phyloP scores from a whole-genome alignment of 2,888 invertebrate genomes.

The Metellina segmentata region DNA sequence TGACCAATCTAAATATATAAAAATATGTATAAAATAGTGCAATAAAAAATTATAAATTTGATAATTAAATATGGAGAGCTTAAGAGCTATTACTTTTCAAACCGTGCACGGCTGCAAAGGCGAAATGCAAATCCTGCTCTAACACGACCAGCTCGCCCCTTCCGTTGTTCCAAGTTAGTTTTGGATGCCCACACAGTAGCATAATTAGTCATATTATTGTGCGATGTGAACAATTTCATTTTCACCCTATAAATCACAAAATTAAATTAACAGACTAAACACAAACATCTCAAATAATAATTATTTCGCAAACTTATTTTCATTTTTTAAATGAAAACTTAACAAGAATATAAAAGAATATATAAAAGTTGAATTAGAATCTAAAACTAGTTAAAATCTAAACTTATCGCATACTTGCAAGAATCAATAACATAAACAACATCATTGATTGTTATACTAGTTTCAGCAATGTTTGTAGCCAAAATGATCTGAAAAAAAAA shows the following conservation, averaged over 20 bases:
- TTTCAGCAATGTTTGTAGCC: slow-evolving; percentile 98
- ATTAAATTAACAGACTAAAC: slow-evolving; percentile 8
- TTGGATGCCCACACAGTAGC: slow-evolving; percentile 95
- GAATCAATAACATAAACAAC: slow-evolving; percentile 98
- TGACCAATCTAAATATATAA: not conserved
- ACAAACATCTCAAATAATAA: not conserved
- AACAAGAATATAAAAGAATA: too few species aligned
- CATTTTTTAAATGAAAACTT: too few species aligned
- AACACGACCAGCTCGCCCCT: slow-evolving; percentile 97
- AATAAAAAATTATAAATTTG: not conserved
- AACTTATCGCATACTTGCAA: slow-evolving; percentile 86
- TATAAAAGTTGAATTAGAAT: not conserved
- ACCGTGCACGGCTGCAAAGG: slow-evolving; percentile 86
- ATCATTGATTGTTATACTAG: slow-evolving; percentile 98
- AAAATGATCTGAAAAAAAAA: slow-evolving; percentile 88
- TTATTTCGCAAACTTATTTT: too few species aligned
- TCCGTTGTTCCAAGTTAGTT: slow-evolving; percentile 96
- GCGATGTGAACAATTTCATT: slow-evolving; percentile 98
- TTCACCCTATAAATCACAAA: slow-evolving; percentile 85
- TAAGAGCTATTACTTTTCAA: slow-evolving; percentile 80
- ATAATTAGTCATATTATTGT: slow-evolving; percentile 99
- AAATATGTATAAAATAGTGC: not conserved
- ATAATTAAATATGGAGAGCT: not conserved
- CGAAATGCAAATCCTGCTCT: slow-evolving; percentile 96
- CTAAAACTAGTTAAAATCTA: not conserved